Evolutionary conservation across 2,113 vertebrate genomes (phyloP).

Genomic region (Planiliza haematocheilus): DNA sequence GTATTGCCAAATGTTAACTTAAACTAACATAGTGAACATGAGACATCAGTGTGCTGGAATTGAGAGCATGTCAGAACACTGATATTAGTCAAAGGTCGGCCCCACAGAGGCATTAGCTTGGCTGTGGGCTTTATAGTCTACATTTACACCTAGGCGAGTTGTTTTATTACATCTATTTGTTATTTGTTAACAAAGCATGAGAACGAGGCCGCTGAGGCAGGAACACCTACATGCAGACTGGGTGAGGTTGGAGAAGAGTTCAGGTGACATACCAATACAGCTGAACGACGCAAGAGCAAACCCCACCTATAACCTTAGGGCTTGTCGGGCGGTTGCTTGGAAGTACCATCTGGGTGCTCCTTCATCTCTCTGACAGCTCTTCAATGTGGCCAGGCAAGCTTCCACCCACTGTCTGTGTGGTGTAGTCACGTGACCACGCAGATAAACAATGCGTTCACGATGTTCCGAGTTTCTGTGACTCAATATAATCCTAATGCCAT

Average conservation of each 20-base stretch:
- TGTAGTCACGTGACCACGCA: constrained; percentile 33
- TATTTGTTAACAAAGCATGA: neutral
- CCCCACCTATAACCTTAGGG: constrained; percentile 76
- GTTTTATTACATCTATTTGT: too few species aligned
- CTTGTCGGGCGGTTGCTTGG: constrained; percentile 72
- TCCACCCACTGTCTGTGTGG: constrained; percentile 39
- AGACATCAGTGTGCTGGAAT: too few species aligned
- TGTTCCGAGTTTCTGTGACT: constrained; percentile 11
- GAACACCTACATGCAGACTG: constrained; percentile 29
- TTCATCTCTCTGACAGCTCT: constrained; percentile 71
- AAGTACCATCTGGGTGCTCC: constrained; percentile 84
- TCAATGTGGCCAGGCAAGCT: constrained; percentile 53
- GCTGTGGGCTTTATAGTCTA: too few species aligned
- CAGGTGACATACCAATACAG: constrained; percentile 80
- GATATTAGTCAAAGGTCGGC: too few species aligned
- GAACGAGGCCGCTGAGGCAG: constrained; percentile 9
- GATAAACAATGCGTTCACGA: neutral
- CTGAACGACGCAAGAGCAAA: constrained; percentile 56
- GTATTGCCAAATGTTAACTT: too few species aligned
- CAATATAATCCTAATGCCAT: neutral
- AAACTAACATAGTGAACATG: too few species aligned
- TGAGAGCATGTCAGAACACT: too few species aligned
- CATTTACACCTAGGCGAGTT: too few species aligned
- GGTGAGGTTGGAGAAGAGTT: constrained; percentile 61
- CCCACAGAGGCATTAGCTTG: too few species aligned